A percentile compares a stretch with the other conserved stretches of the same genome.
phyloP scores from a whole-genome alignment of 1,140 invertebrate genomes.

The Maniola jurtina region DNA sequence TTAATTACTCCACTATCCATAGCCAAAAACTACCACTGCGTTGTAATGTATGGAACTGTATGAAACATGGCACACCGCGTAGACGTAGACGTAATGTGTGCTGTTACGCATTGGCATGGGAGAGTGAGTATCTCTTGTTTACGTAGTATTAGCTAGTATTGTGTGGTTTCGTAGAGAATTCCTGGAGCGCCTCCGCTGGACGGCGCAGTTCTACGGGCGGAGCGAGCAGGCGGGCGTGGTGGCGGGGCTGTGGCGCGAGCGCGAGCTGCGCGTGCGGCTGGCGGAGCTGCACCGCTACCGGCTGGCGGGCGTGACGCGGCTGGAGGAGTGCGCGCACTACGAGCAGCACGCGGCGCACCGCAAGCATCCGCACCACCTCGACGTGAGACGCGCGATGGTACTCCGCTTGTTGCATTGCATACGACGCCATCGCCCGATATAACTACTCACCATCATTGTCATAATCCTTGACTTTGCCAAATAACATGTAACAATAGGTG shows the following conservation, averaged over 20 bases:
- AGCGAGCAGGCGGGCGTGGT: conserved; percentile 90
- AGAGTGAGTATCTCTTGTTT: too few species aligned
- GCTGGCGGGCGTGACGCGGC: conserved; percentile 87
- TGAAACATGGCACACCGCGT: too few species aligned
- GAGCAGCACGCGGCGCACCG: conserved; percentile 84
- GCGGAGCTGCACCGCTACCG: conserved; percentile 91
- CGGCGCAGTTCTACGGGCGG: conserved; percentile 92
- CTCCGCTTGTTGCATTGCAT: conserved; percentile 18
- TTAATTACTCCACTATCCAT: too few species aligned
- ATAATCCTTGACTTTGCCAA: too few species aligned
- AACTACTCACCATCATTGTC: neutral
- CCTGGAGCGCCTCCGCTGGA: conserved; percentile 89
- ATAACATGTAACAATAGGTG: too few species aligned
- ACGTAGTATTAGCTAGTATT: too few species aligned
- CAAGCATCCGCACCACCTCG: conserved; percentile 54
- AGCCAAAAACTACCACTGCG: too few species aligned
- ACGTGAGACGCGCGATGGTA: conserved; percentile 54
- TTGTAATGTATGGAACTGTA: too few species aligned
- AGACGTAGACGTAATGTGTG: too few species aligned
- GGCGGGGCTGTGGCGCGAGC: conserved; percentile 88
- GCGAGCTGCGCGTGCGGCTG: conserved; percentile 88
- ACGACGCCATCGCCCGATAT: neutral
- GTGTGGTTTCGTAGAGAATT: conserved; percentile 80
- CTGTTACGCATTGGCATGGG: too few species aligned
- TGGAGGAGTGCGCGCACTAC: conserved; percentile 90